phyloP scores from a whole-genome alignment of 2,113 vertebrate species.

The Vidua macroura region DNA sequence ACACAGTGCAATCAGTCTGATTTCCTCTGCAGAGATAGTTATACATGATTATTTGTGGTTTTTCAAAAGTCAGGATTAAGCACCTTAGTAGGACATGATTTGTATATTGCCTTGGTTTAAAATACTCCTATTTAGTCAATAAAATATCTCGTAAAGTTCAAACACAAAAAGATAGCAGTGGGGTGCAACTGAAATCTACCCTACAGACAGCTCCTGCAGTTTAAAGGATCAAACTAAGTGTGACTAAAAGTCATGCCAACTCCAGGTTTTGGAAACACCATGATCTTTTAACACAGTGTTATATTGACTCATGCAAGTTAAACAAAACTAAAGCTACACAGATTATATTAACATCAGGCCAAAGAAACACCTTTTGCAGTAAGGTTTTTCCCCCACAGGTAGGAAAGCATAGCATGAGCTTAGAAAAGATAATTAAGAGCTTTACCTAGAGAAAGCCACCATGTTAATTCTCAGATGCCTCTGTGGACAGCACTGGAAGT shows the following conservation, averaged over 20 bases:
- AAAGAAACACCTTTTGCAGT: neutral
- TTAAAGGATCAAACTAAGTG: slow-evolving; percentile 9
- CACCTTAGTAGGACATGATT: neutral
- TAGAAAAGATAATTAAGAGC: neutral
- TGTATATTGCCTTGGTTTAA: neutral
- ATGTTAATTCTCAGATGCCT: neutral
- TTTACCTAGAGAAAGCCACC: neutral
- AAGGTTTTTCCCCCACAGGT: neutral
- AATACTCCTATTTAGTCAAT: neutral
- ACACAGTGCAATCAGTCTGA: neutral
- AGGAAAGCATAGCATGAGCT: neutral
- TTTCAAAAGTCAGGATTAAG: neutral
- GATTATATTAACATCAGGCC: neutral
- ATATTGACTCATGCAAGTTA: neutral
- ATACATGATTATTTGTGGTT: neutral
- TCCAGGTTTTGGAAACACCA: slow-evolving; percentile 1
- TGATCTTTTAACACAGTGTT: neutral
- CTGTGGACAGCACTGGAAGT: neutral
- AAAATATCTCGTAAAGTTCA: neutral
- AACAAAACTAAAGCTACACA: neutral
- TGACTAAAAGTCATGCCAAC: neutral
- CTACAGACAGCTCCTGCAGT: neutral
- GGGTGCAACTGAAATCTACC: neutral
- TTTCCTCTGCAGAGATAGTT: neutral
- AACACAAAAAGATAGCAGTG: neutral